A percentile compares a stretch with the other conserved stretches of the same genome.
Conservation (phyloP, 2,797 vertebrate species). For the Meda fulgida region DNA sequence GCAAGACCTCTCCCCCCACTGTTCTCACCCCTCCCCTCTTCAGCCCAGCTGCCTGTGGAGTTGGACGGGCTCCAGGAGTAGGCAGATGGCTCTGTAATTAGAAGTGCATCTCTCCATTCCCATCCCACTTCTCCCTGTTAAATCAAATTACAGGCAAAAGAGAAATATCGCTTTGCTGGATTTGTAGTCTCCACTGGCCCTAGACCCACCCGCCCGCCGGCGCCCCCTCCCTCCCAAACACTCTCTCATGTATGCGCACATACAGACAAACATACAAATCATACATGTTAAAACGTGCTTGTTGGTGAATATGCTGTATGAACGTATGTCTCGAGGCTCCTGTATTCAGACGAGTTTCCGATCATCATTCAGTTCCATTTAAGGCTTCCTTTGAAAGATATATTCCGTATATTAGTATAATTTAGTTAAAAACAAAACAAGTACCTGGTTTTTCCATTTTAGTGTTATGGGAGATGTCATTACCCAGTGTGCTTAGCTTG, state of each 20-base stretch:
- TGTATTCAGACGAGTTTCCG: background rate
- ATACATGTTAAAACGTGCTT: conserved; percentile 65
- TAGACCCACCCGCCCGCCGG: conserved; percentile 56
- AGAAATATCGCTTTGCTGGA: conserved; percentile 86
- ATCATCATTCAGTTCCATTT: background rate
- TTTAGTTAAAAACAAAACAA: background rate
- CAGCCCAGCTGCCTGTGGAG: conserved; percentile 78
- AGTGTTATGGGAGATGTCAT: background rate
- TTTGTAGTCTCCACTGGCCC: conserved; percentile 82
- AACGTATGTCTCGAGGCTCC: background rate
- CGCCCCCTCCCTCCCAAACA: conserved; percentile 65
- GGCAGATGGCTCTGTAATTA: conserved; percentile 91
- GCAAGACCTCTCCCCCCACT: conserved; percentile 64
- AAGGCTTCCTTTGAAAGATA: background rate
- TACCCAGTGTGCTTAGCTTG: conserved; percentile 52
- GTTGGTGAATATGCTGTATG: conserved; percentile 42
- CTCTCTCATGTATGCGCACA: conserved; percentile 48
- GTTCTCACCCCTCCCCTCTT: conserved; percentile 59
- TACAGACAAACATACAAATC: conserved; percentile 38
- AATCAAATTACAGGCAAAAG: conserved; percentile 88
- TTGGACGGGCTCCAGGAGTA: conserved; percentile 88
- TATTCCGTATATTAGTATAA: background rate
- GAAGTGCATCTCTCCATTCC: conserved; percentile 88
- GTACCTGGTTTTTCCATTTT: background rate
- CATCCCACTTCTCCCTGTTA: conserved; percentile 86